Base-by-base conservation (phyloP, 2,797 vertebrate genomes). In the Mormyrus hasselquistii region DNA sequence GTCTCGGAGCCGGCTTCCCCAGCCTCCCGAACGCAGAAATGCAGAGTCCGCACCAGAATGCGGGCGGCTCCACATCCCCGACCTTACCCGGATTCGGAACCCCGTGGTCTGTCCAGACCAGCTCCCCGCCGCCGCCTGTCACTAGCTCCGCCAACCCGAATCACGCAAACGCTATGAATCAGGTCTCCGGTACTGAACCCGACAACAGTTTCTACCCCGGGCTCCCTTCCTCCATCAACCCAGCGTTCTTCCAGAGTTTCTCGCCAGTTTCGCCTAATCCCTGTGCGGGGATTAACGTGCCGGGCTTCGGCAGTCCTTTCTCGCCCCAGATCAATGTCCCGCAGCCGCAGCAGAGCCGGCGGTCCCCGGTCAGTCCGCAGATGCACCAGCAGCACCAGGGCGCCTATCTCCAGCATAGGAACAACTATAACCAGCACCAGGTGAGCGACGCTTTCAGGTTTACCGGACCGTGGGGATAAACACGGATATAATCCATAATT, bases 381-480 rank as follows among this genome's bases (percentile, higher is more conserved):
- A 96, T 97, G 92, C 97, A 96, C 90, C 95, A 95, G 91, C 95
- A 96, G 89, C 97, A 97, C 94, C 97, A 97, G 94, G 97, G 97
- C 69, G 97, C 97, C 90, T 99, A 97, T 93, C 95, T 98, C 90
- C 98, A 98, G 94, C 98, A 98, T 95, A 95, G 97, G 93, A 99
- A 97, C 96, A 97, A 96, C 92, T 98, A 98, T 96, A 98, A 97
- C 96, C 98, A 98, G 93, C 98, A 98, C 92, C 98, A 98, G 97
- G 98, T 99, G 95, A 95, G 93, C 65, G 34, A 84, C 88, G 12
- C 73, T 38, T 47, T 25, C 85, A 10, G 49, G 44, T 84, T 50
- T 85, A 25, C 8, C 47, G n/a, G 83, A 10, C 9, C 0, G n/a
- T 52, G 44, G 34, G 34, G 73, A 44, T 52, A 50, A 47, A 83